Base-by-base conservation (phyloP, 1,140 invertebrate genomes). In the Zeugodacus cucurbitae region DNA sequence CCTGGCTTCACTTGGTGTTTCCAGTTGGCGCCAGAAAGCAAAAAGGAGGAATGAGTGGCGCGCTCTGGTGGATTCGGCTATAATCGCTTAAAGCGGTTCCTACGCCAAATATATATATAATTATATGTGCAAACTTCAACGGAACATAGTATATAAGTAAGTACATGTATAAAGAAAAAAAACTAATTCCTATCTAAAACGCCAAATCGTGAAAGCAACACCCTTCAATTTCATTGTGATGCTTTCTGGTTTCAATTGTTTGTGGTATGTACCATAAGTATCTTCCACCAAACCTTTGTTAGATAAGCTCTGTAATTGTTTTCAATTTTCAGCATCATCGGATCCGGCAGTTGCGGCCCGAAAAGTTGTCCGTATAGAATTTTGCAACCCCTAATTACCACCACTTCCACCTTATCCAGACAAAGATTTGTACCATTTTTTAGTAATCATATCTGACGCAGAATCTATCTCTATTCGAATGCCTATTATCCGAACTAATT, bases 351-450 rank as follows among this genome's bases (percentile, higher is more conserved):
- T 14, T 34, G 20, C 26, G 32, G 22, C 14, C 20, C 37, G 2
- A 37, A 70, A 22, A 6, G 11, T 59, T 59, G 58, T 7, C 7
- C 7, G 58, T 10, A 48, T 26, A 82, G 32, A 26, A 22, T 44
- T 82, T 82, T 82, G 37, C 70, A 82, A 82, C 74, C 74, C 74
- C 74, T 82, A 82, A 48, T 82, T 82, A 82, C 41, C 74, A 48
- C 74, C 37, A 48, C 37, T 82, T 48, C 14, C 32, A 64, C 58
- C 58, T n/a, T 17, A 26, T n/a, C 22, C 58, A 26, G 22, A 22
- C 58, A 62, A 62, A 62, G 26, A 26, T 6, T 26, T 67, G 29
- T 67, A 32, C 4, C 14, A 34, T 82, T 82, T 82, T 82, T 82
- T 44, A 48, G 7, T 34, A 29, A 22, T 82, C 74, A n/a, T 82